A percentile compares a stretch with the other conserved stretches of the same genome.
Conservation (phyloP, 2,888 invertebrate species). For the Eristalis arbustorum region DNA sequence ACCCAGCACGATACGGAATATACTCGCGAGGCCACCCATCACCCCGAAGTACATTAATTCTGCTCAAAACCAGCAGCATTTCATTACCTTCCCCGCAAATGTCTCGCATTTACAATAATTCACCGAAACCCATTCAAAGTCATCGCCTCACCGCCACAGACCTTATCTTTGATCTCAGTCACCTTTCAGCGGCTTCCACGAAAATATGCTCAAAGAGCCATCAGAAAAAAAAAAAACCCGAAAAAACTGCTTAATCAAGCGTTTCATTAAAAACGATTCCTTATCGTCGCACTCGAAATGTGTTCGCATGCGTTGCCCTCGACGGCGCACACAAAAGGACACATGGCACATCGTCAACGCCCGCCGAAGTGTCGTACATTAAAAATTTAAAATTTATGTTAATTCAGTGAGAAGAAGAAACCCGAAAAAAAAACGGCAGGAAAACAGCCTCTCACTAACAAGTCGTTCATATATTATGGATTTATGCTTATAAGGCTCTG, state of each 20-base stretch:
- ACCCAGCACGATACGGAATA: too few species aligned
- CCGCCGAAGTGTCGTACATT: slow-evolving; percentile 10
- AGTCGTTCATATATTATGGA: slow-evolving; percentile 43
- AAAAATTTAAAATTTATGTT: slow-evolving; percentile 49
- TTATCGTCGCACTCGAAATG: slow-evolving; percentile 16
- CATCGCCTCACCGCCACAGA: neutral
- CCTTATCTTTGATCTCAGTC: neutral
- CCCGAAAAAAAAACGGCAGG: neutral
- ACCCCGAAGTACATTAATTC: neutral
- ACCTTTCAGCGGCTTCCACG: neutral
- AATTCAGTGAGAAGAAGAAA: slow-evolving; percentile 12
- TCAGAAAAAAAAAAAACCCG: neutral
- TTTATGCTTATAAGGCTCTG: slow-evolving; percentile 52
- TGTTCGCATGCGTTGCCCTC: neutral
- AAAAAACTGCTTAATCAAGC: slow-evolving; percentile 24
- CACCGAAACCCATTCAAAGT: neutral
- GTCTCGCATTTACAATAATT: neutral
- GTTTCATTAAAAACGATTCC: slow-evolving; percentile 1
- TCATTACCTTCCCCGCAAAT: neutral
- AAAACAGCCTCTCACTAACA: slow-evolving; percentile 23
- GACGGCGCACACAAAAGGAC: neutral
- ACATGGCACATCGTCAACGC: neutral
- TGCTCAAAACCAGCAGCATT: neutral
- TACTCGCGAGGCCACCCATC: too few species aligned
- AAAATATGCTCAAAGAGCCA: neutral